Percentiles rank a stretch among this genome's conserved stretches.
These are phyloP conservation scores for Biston betularia DNA, from an alignment of 2,888 invertebrate genomes.

Conservation along the genomic window DNA sequence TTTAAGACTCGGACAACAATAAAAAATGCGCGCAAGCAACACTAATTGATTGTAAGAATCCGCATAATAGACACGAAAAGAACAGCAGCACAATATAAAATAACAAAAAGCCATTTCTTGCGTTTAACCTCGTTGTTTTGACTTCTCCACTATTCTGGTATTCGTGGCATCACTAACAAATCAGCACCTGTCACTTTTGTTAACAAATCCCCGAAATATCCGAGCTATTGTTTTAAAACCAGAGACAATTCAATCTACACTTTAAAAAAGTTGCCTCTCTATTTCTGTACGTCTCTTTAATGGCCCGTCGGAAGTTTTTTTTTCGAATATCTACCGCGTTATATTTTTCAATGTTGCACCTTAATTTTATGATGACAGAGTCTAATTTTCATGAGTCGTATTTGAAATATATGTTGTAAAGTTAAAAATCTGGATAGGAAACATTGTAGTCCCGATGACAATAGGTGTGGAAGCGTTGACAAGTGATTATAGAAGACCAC, in stretches of 20 bases:
- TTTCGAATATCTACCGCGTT: constrained; percentile 54
- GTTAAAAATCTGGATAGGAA: constrained; percentile 46
- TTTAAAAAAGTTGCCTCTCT: constrained; percentile 62
- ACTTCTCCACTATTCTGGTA: constrained; percentile 72
- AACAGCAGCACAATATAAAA: constrained; percentile 39
- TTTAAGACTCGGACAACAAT: constrained; percentile 43
- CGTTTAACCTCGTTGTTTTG: constrained; percentile 73
- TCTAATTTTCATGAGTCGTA: constrained; percentile 41
- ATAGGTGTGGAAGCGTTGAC: constrained; percentile 74
- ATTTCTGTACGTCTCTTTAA: constrained; percentile 68
- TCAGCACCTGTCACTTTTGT: constrained; percentile 79
- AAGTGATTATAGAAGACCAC: constrained; percentile 69
- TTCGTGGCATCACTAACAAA: constrained; percentile 73
- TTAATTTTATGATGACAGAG: constrained; percentile 43
- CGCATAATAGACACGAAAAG: constrained; percentile 53
- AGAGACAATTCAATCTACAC: constrained; percentile 75
- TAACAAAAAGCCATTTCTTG: constrained; percentile 68
- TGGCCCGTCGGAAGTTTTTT: constrained; percentile 51
- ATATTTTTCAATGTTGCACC: constrained; percentile 37
- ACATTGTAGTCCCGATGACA: constrained; percentile 73
- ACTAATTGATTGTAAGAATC: constrained; percentile 66
- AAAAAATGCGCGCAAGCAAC: constrained; percentile 47
- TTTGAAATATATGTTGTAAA: constrained; percentile 41
- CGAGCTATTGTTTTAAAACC: constrained; percentile 72
- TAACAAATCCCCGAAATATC: constrained; percentile 70